Base-by-base conservation (phyloP, 2,797 vertebrate species). In the Hoplostethus mediterraneus region DNA sequence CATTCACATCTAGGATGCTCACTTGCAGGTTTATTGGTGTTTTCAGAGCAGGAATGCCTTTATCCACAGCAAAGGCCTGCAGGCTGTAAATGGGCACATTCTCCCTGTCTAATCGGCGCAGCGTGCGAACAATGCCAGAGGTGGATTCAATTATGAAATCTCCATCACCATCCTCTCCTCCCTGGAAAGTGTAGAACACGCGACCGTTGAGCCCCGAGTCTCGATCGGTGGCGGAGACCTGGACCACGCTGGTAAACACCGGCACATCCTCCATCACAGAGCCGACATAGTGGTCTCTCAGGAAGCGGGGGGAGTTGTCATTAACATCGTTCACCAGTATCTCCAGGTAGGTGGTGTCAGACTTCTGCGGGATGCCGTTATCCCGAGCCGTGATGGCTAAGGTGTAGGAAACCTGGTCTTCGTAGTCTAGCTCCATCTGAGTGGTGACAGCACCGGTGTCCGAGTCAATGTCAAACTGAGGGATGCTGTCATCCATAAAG, bases 121-220 rank as follows among this genome's bases (percentile, higher is more conserved):
- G 87, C 0, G 97, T 97, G 47, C 97, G 95, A 53, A 99, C 94
- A 0, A 97, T 98, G 45, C 98, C 98, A 0, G 98, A 99, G 0
- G 97, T 99, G 55, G 98, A 98, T 87, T 99, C 98, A 0, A 99
- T 96, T 17, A 97, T 97, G 67, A 99, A 99, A 88, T 99, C 98
- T 0, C 97, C 97, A 0, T 99, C 97, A 0, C 98, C 97, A 0
- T 99, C 97, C 1, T 98, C 95, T 0, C 98, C 98, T 0, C 97
- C 97, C 64, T 97, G 97, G 84, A 99, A 99, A 4, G 97, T 99
- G 86, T 99, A 99, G 87, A 97, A 98, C 52, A 99, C 95, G 0
- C 97, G 92, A 0, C 97, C 97, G 0, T 99, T 99, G 25, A 98
- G 95, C 0, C 97, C 96, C 0, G 97, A 97, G 90, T 99, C 98